phyloP scores from a whole-genome alignment of 2,113 vertebrate genomes.

The Microtus oregoni region DNA sequence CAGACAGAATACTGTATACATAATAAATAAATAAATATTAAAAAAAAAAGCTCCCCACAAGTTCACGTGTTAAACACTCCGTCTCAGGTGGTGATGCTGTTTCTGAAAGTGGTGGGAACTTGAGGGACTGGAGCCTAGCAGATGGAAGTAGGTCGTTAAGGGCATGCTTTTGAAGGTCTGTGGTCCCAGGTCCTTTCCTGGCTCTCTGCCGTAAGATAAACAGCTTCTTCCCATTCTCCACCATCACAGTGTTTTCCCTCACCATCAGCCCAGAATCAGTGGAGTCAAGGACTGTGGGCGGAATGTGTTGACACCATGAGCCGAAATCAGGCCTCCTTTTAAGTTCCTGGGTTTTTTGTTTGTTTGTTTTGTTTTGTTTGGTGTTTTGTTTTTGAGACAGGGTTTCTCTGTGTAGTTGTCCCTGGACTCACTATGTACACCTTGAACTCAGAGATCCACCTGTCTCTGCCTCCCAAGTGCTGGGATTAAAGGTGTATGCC shows the following conservation, averaged over 20 bases:
- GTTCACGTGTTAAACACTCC: background rate
- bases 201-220: background rate
- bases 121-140: background rate
- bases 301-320: background rate
- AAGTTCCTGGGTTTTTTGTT: background rate
- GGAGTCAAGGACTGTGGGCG: background rate
- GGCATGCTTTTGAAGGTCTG: background rate
- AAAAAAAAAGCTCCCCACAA: background rate
- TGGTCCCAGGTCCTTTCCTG: background rate
- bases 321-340: background rate
- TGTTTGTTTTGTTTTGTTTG: background rate
- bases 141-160: background rate
- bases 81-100: background rate
- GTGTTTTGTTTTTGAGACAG: background rate
- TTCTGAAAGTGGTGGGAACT: background rate
- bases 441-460: background rate
- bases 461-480: background rate
- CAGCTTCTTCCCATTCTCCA: background rate
- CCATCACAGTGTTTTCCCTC: background rate
- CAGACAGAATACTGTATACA: no score
- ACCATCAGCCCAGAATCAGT: background rate
- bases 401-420: background rate
- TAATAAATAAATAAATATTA: no score
- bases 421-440: background rate
- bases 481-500: background rate